Evolutionary conservation across 2,888 invertebrate species (phyloP), one percentile per base, ranked within the genome.

Genomic region (Protodeltote pygarga): DNA sequence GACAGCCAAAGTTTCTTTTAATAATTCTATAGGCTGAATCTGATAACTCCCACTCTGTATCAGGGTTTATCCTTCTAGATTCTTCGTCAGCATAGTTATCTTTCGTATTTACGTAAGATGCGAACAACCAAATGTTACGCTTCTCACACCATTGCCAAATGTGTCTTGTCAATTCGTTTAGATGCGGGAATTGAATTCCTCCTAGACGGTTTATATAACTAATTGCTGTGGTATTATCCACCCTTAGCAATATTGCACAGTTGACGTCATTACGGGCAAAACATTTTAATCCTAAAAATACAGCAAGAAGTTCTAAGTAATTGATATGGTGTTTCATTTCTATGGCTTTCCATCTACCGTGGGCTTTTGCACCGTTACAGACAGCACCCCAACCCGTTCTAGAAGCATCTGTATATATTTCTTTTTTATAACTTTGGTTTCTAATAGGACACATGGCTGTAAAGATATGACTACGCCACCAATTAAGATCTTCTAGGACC

Each of bases 71-170:
- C 16, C 25, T 44, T 10, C 53, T 35, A 0, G 52, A 58, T 19
- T 45, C 59, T 21, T 19, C 23, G 14, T 59, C 53, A 6, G 53
- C 58, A 14, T 17, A 10, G 20, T 45, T 46, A 8, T 51, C 40
- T 3, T 25, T 39, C 2, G 50, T 29, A 1, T 39, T 40, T 1
- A 52, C 28, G 8, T 53, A 53, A n/a, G 46, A 46, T 3, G 47
- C 52, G 11, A 20, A 44, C 5, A 53, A 11, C 39, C 17, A 40
- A 2, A 47, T 13, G 6, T 32, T 34, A 6, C 28, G 21, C 11
- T 24, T 9, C 15, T 47, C 46, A 14, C 51, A 46, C 46, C 51
- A 51, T 5, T 46, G 46, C 51, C 51, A 51, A 16, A 50, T 45
- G 2, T 6, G 2, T 19, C 34, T 34, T 0, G 29, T n/a, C 1